Percentiles rank a stretch among this genome's conserved stretches.
phyloP scores from a whole-genome alignment of 2,797 vertebrate genomes.

The Macropus fuliginosus region DNA sequence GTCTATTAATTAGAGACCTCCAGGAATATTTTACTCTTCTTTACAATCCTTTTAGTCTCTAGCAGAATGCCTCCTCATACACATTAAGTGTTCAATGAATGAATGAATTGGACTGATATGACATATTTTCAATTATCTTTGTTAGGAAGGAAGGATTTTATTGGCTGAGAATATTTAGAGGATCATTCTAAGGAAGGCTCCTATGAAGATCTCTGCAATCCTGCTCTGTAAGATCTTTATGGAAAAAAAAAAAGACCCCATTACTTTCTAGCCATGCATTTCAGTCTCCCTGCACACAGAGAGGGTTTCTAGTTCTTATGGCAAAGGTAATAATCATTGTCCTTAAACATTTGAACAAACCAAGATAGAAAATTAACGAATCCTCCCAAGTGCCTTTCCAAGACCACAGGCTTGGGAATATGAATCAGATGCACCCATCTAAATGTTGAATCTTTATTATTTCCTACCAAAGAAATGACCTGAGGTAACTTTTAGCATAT shows the following conservation, averaged over 20 bases:
- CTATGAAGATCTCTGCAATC: not conserved
- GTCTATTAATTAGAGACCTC: not conserved
- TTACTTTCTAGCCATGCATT: conserved; percentile 38
- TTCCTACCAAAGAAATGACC: conserved; percentile 84
- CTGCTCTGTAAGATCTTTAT: conserved; percentile 18
- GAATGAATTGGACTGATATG: not conserved
- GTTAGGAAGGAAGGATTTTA: conserved; percentile 22
- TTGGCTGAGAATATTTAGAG: not conserved
- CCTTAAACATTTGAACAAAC: conserved; percentile 79
- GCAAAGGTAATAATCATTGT: conserved; percentile 70
- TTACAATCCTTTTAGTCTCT: not conserved
- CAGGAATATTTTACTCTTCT: not conserved
- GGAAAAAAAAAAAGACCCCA: not conserved
- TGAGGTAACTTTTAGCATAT: conserved; percentile 80
- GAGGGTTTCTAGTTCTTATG: conserved; percentile 56
- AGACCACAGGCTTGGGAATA: conserved; percentile 81
- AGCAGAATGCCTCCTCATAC: not conserved
- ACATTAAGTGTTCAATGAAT: not conserved
- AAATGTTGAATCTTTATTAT: conserved; percentile 86
- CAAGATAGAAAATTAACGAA: conserved; percentile 72
- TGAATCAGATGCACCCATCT: conserved; percentile 82
- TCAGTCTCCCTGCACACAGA: conserved; percentile 36
- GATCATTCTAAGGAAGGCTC: not conserved
- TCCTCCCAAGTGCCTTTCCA: conserved; percentile 72
- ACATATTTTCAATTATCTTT: not conserved